Conservation (phyloP, 2,888 invertebrate genomes). For the Azorinus chamasolen region DNA sequence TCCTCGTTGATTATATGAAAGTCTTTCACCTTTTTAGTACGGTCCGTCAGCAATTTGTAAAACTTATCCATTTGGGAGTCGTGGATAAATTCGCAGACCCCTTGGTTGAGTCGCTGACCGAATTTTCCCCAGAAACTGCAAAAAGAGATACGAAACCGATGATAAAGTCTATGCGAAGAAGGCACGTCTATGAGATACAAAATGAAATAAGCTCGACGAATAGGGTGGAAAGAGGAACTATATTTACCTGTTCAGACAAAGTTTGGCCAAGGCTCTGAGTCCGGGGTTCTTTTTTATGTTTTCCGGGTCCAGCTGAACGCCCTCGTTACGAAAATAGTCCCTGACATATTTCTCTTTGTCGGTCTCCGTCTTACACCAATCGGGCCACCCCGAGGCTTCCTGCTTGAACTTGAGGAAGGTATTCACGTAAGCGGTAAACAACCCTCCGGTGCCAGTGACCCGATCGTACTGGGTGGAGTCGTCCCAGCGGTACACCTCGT, state of each 20-base stretch:
- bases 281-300: slow-evolving; percentile 3
- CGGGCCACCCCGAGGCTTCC: slow-evolving; percentile 66
- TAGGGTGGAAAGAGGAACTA: too few relatives aligned
- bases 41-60: slow-evolving; percentile 7
- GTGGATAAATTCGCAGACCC: slow-evolving; percentile 2
- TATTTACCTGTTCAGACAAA: slow-evolving; percentile 10
- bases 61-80: slow-evolving; percentile 8
- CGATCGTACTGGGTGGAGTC: slow-evolving; percentile 54
- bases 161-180: too few relatives aligned
- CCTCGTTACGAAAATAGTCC: slow-evolving; percentile 2
- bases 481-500: slow-evolving; percentile 79
- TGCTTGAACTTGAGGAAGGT: slow-evolving; percentile 69
- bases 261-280: slow-evolving; percentile 5
- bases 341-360: slow-evolving; percentile 1
- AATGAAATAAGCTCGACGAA: too few relatives aligned
- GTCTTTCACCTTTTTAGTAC: slow-evolving; percentile 17
- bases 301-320: not conserved
- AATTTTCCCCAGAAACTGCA: slow-evolving; percentile 25
- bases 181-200: too few relatives aligned
- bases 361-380: not conserved
- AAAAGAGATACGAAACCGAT: too few relatives aligned
- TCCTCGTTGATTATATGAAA: slow-evolving; percentile 22
- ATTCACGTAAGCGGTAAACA: slow-evolving; percentile 82
- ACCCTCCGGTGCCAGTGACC: slow-evolving; percentile 37
- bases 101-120: slow-evolving; percentile 38